Base-by-base conservation (phyloP, 1,140 invertebrate genomes). In the Lordiphosa clarofinis region DNA sequence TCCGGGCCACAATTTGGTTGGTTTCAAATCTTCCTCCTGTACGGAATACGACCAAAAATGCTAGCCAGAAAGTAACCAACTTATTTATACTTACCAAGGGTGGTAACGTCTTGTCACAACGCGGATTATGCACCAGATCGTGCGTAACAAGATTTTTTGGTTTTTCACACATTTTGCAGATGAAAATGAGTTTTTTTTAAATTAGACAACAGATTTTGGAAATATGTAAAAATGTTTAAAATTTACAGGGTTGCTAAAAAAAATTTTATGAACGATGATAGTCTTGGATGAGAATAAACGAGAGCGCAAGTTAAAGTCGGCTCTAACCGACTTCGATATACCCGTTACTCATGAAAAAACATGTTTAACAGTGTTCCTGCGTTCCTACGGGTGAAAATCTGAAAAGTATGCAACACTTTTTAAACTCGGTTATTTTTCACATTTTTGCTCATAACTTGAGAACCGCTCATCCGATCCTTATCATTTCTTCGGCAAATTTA, bases 41-140 rank as follows among this genome's bases (percentile, higher is more conserved):
- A 11, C 4, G 15, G 8, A 15, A 1, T 9, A 11, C 13, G 9
- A 31, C 12, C 11, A 11, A 31, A 24, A 8, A 19, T 39, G 12
- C 7, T 9, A 11, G 0, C 2, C 4, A 12, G 4, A 46, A 46
- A 2, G 12, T 21, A 6, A 12, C 4, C 8, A 3, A 12, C 4
- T 4, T 2, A 19, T 21, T 42, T 10, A 8, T 35, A 6, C 53
- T 73, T 62, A 70, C 74, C 10, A 36, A 6, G 9, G 24, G 35
- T 4, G 31, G 7, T 12, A 31, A 40, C 0, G 38, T 24, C 0
- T 38, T 46, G 5, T 47, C 31, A 39, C 46, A 54, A 2, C 59
- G 54, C 4, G 53, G 39, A 54, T 76, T 58, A 21, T 53, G 31
- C 33, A 81, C 75, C 4, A 75, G 13, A 37, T 81, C 76, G 3